Evolutionary conservation across 2,797 vertebrate species (phyloP).

Genomic region (Scyliorhinus canicula): DNA sequence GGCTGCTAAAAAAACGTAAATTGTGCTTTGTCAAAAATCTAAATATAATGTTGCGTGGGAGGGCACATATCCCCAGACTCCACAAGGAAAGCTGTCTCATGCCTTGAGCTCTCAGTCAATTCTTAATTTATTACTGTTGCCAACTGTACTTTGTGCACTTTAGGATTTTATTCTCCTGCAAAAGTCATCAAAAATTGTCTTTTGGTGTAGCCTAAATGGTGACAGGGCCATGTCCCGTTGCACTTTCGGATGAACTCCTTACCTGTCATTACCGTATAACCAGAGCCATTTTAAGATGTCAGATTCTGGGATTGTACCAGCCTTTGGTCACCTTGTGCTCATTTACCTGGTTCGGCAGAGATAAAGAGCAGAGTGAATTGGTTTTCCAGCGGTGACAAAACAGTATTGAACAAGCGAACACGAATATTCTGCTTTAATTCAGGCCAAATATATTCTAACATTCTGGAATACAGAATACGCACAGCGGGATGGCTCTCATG

Average conservation of each 20-base stretch:
- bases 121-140: background rate
- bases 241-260: background rate
- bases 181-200: background rate
- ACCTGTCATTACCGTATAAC: background rate
- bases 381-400: background rate
- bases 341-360: background rate
- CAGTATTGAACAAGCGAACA: background rate
- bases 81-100: background rate
- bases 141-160: background rate
- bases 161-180: background rate
- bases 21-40: background rate
- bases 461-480: background rate
- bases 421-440: constrained; percentile 17
- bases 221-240: background rate
- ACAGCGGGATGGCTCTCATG: background rate
- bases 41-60: constrained; percentile 24
- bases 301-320: background rate
- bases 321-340: background rate
- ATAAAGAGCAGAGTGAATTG: background rate
- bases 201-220: background rate
- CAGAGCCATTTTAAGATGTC: background rate
- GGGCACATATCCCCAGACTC: background rate
- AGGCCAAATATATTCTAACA: background rate
- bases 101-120: background rate
- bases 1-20: background rate